Evolutionary conservation across 1,140 invertebrate genomes (phyloP), one percentile per base, ranked within the genome.

Genomic region (Mizuhopecten yessoensis): DNA sequence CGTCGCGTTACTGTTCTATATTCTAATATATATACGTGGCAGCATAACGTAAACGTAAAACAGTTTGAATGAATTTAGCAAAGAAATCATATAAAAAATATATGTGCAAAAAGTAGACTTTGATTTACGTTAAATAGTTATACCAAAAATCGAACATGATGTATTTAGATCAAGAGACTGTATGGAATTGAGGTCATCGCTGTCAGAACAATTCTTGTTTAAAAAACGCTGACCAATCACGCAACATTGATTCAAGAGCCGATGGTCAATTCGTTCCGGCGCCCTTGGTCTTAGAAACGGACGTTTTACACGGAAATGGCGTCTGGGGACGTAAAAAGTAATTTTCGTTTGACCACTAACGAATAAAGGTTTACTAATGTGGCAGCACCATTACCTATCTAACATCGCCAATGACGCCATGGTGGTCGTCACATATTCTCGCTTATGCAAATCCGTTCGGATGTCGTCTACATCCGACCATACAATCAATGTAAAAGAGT

Each of bases 331-430:
- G 57, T 13, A 75, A 75, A 75, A 75, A 75, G 57, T 75, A 75
- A 75, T 75, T 75, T 75, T 75, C 57, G n/a, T 75, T 75, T 75
- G 57, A 75, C 57, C 57, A 75, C 57, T 75, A 75, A 75, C 57
- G 57, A 75, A 75, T 75, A 75, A 75, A 13, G 57, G 57, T 75
- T 75, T 75, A 75, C 2, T 75, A 45, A 45, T 13, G 17, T 45
- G 42, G 42, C 42, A 75, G 23, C 15, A 75, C 2, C 23, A 75
- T 75, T 75, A 75, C 57, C 57, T 75, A 75, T 75, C n/a, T 75
- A 3, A 1, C 17, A 75, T n/a, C n/a, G 57, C 29, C 5, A 75
- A 29, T 29, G 57, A 75, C 57, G 57, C 57, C 57, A 75, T n/a
- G 1, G 17, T 75, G 57, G 57, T 75, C 57, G 57, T 75, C 57